Conservation (phyloP, 2,888 invertebrate species). For the Xestobium rufovillosum region DNA sequence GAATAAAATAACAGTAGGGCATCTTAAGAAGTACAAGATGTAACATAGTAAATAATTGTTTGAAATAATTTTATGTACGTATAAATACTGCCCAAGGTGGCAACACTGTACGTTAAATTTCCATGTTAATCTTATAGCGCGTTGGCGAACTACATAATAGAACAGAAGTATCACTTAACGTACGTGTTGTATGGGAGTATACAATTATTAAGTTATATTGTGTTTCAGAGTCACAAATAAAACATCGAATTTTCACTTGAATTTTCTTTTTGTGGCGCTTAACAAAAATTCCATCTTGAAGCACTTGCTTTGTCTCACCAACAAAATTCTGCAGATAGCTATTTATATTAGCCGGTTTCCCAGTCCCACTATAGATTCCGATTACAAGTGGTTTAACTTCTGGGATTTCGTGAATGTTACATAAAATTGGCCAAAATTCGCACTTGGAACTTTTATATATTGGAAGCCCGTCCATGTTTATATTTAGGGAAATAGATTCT, state of each 20-base stretch:
- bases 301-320: slow-evolving; percentile 13
- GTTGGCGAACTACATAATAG: too few relatives aligned
- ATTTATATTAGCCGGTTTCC: slow-evolving; percentile 16
- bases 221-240: slow-evolving; percentile 21
- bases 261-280: slow-evolving; percentile 4
- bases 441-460: slow-evolving; percentile 20
- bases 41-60: too few relatives aligned
- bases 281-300: slow-evolving; percentile 8
- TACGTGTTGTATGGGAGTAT: too few relatives aligned
- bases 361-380: slow-evolving; percentile 17
- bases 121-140: too few relatives aligned
- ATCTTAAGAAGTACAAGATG: too few relatives aligned
- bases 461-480: slow-evolving; percentile 23
- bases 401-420: slow-evolving; percentile 17
- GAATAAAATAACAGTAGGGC: too few relatives aligned
- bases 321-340: slow-evolving; percentile 16
- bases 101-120: too few relatives aligned
- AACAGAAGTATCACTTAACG: too few relatives aligned
- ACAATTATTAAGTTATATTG: too few relatives aligned
- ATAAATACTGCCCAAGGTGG: too few relatives aligned
- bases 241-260: slow-evolving; percentile 17
- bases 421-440: slow-evolving; percentile 26
- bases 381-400: slow-evolving; percentile 17
- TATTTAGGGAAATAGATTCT: slow-evolving; percentile 17
- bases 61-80: too few relatives aligned